Percentiles rank a stretch among this genome's conserved stretches.
These are phyloP conservation scores for Zophobas atratus DNA, from an alignment of 1,140 invertebrate species.

Conservation along the genomic window DNA sequence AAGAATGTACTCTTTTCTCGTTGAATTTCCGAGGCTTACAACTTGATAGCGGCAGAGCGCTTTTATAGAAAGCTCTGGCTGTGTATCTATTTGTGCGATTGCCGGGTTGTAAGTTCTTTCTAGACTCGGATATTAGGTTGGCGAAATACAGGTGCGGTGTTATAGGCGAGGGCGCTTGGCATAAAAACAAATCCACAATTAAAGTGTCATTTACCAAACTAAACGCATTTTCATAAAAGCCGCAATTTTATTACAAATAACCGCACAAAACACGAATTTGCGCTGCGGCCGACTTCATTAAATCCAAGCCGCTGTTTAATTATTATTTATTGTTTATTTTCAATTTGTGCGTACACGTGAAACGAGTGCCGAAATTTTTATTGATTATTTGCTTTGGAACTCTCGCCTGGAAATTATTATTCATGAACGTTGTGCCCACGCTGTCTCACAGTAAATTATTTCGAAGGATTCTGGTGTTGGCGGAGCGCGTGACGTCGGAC, in stretches of 20 bases:
- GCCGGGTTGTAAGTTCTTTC: neutral
- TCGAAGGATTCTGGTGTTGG: too few species aligned
- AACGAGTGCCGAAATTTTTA: neutral
- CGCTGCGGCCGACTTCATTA: neutral
- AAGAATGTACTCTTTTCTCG: slow-evolving; percentile 17
- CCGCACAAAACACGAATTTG: neutral
- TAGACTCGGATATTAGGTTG: too few species aligned
- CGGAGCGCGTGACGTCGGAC: too few species aligned
- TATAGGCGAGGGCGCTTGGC: too few species aligned
- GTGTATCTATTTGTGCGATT: slow-evolving; percentile 11
- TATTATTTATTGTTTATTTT: slow-evolving; percentile 19
- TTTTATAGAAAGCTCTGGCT: slow-evolving; percentile 3
- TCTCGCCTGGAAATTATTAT: too few species aligned
- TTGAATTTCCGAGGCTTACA: slow-evolving; percentile 15
- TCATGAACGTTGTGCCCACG: too few species aligned
- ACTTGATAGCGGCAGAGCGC: slow-evolving; percentile 9
- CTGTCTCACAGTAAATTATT: too few species aligned
- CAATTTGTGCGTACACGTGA: neutral
- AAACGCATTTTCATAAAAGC: too few species aligned
- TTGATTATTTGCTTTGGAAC: neutral
- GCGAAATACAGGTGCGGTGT: too few species aligned
- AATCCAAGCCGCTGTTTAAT: neutral
- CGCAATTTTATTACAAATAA: too few species aligned
- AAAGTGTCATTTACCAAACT: too few species aligned
- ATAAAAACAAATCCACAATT: too few species aligned